A percentile compares a stretch with the other conserved stretches of the same genome.
These are phyloP conservation scores for Hippoglossus hippoglossus DNA, from an alignment of 2,797 vertebrate species.

Conservation along the genomic window DNA sequence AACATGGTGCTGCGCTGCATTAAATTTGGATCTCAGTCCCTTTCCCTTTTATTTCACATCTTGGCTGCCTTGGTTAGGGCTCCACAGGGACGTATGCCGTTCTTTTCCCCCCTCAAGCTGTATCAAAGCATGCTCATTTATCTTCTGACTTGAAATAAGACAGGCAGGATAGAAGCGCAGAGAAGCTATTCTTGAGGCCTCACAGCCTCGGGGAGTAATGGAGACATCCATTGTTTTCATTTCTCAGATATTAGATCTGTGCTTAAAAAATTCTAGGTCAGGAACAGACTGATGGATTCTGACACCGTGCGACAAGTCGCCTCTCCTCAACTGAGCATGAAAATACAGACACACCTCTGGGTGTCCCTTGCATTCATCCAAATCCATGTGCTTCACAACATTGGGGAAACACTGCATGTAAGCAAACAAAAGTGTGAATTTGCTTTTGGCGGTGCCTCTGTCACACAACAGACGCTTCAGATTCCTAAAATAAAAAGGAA, in stretches of 20 bases:
- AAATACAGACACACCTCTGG: conserved; percentile 59
- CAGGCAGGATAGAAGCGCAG: conserved; percentile 54
- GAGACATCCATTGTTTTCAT: conserved; percentile 66
- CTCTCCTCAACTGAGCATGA: conserved; percentile 54
- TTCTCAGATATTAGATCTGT: conserved; percentile 64
- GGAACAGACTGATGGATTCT: conserved; percentile 64
- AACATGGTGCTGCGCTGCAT: conserved; percentile 35
- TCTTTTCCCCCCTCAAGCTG: conserved; percentile 46
- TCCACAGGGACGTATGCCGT: conserved; percentile 56
- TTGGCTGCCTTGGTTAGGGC: conserved; percentile 46
- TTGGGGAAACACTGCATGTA: conserved; percentile 34
- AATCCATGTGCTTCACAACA: conserved; percentile 46
- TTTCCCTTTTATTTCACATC: conserved; percentile 50
- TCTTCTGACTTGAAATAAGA: conserved; percentile 75
- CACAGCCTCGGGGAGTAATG: conserved; percentile 55
- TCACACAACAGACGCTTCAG: conserved; percentile 32
- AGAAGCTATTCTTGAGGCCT: conserved; percentile 64
- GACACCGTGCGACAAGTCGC: conserved; percentile 46
- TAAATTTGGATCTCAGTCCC: conserved; percentile 47
- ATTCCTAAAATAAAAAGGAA: conserved; percentile 45
- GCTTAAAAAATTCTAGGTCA: conserved; percentile 73
- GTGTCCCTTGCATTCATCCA: conserved; percentile 53
- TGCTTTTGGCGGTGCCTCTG: conserved; percentile 27
- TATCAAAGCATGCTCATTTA: conserved; percentile 76
- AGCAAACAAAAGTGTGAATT: conserved; percentile 48